Percentiles rank a stretch among this genome's conserved stretches.
phyloP scores from a whole-genome alignment of 2,113 vertebrate genomes.

The Centropus unirufus region DNA sequence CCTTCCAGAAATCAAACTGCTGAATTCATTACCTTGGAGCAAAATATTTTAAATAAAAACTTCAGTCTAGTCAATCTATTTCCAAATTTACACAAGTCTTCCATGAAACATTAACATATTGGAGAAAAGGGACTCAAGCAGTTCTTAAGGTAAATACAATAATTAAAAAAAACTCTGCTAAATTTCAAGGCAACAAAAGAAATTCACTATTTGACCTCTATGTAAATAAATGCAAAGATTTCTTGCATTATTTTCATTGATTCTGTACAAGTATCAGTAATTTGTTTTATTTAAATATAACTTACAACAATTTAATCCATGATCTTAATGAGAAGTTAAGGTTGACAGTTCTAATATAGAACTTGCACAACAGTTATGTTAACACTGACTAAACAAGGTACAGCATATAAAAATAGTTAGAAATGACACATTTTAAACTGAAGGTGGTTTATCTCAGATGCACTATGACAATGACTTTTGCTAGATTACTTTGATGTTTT shows the following conservation, averaged over 20 bases:
- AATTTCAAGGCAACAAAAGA: slow-evolving; percentile 4
- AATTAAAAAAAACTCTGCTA: neutral
- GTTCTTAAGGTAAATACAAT: neutral
- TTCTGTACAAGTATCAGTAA: slow-evolving; percentile 50
- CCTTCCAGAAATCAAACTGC: neutral
- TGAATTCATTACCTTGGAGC: neutral
- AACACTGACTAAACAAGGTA: slow-evolving; percentile 22
- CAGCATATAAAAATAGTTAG: slow-evolving; percentile 41
- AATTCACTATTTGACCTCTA: slow-evolving; percentile 7
- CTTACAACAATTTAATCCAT: neutral
- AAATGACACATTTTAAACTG: slow-evolving; percentile 11
- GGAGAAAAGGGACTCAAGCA: neutral
- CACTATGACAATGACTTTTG: slow-evolving; percentile 5
- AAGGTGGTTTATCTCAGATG: slow-evolving; percentile 23
- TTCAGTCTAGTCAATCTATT: neutral
- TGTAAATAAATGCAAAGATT: slow-evolving; percentile 52
- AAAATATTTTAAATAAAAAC: neutral
- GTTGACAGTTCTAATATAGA: slow-evolving; percentile 69
- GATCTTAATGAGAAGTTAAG: slow-evolving; percentile 1
- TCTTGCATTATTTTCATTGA: slow-evolving; percentile 44
- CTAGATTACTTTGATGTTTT: slow-evolving; percentile 28
- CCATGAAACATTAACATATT: neutral
- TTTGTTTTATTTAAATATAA: slow-evolving; percentile 65
- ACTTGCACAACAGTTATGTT: slow-evolving; percentile 33
- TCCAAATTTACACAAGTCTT: neutral